Evolutionary conservation across 2,113 vertebrate genomes (phyloP).

Genomic region (Pomatostomus ruficeps): DNA sequence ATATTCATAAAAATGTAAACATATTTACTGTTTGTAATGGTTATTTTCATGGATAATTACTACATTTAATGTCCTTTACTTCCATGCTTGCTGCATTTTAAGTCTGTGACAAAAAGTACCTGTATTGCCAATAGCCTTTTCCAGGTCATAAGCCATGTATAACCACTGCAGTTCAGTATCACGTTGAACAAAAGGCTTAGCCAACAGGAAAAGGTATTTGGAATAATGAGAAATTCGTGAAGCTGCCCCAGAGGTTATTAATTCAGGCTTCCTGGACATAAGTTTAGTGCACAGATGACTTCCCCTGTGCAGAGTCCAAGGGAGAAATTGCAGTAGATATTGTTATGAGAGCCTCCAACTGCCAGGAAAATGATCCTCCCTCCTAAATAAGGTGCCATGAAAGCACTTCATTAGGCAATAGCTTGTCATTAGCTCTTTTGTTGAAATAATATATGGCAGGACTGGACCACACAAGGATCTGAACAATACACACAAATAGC

Average conservation of each 20-base stretch:
- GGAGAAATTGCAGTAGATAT: background rate
- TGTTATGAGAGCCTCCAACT: background rate
- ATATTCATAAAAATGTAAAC: background rate
- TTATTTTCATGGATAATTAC: constrained; percentile 59
- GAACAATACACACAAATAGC: background rate
- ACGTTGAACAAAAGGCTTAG: background rate
- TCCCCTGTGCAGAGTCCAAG: background rate
- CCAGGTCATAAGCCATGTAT: background rate
- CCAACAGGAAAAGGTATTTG: background rate
- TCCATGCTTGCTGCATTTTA: constrained; percentile 53
- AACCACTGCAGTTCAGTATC: background rate
- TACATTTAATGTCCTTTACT: constrained; percentile 37
- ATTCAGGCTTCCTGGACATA: background rate
- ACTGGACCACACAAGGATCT: constrained; percentile 34
- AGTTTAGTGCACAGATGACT: constrained; percentile 1
- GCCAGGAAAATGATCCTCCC: constrained; percentile 4
- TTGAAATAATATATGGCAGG: background rate
- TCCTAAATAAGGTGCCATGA: constrained; percentile 22
- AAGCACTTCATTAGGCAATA: constrained; percentile 27
- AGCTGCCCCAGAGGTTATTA: constrained; percentile 23
- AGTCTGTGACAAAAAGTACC: constrained; percentile 40
- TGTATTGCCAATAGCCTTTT: constrained; percentile 28
- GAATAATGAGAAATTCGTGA: constrained; percentile 11
- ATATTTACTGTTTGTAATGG: constrained; percentile 42
- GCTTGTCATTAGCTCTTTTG: constrained; percentile 2